Evolutionary conservation across 2,797 vertebrate species (phyloP).

Genomic region (Poecilia wingei): DNA sequence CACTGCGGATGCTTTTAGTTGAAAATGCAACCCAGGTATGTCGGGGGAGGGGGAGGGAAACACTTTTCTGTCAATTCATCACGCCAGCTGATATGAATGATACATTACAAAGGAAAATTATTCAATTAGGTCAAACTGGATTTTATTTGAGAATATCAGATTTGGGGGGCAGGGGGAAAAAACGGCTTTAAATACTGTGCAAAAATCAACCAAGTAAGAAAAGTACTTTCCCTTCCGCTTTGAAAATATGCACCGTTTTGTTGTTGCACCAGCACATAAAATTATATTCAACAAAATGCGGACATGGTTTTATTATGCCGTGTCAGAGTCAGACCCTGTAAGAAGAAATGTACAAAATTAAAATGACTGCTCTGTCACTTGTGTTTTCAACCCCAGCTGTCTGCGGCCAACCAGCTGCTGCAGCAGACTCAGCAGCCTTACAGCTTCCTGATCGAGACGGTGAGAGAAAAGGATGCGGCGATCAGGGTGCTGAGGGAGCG

Average conservation of each 20-base stretch:
- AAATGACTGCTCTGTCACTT: not conserved
- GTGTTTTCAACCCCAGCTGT: slow-evolving; percentile 79
- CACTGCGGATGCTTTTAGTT: slow-evolving; percentile 15
- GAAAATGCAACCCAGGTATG: slow-evolving; percentile 1
- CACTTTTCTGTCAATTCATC: slow-evolving; percentile 8
- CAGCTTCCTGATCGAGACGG: slow-evolving; percentile 91
- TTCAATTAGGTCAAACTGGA: not conserved
- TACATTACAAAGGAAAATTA: not conserved
- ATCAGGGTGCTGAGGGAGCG: slow-evolving; percentile 83
- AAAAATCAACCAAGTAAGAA: not conserved
- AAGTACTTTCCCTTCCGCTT: not conserved
- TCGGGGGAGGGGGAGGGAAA: not conserved
- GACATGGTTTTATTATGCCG: not conserved
- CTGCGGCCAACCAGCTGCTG: slow-evolving; percentile 87
- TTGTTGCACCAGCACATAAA: not conserved
- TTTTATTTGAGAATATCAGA: not conserved
- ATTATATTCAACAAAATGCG: not conserved
- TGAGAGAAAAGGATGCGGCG: slow-evolving; percentile 89
- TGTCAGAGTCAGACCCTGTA: not conserved
- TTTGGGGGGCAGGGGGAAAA: not conserved
- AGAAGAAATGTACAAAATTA: not conserved
- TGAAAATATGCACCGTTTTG: not conserved
- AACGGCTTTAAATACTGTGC: not conserved
- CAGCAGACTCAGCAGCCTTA: slow-evolving; percentile 93
- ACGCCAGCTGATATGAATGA: slow-evolving; percentile 17